Base-by-base conservation (phyloP, 1,140 invertebrate genomes). In the Drosophila sp. region DNA sequence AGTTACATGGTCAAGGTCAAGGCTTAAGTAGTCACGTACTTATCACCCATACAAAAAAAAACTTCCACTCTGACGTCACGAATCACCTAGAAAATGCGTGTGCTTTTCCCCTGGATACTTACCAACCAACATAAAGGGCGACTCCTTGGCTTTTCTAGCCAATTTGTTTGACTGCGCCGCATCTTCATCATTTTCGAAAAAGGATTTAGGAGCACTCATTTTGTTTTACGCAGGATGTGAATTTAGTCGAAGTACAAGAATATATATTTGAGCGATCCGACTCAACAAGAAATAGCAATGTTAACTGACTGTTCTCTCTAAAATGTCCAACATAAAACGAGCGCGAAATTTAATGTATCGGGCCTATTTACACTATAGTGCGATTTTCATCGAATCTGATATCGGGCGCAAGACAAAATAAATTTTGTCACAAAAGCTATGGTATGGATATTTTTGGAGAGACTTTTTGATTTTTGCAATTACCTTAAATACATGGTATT, bases 81-180 rank as follows among this genome's bases (percentile, higher is more conserved):
- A 40, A 29, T 23, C 29, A 56, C 32, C 47, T 11, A 61, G 11
- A n/a, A 30, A 56, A 76, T 27, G 54, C 60, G 25, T 55, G 56
- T 47, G 57, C 40, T 32, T 54, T 8, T 60, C 11, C 2, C 33
- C n/a, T 57, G 10, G 29, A 32, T 17, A 83, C 86, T 93, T 92
- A 95, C 95, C 95, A 74, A 95, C 93, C 61, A 94, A 92, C 93
- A 95, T 94, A 87, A 95, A 94, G 6, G 95, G 95, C 8, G 94
- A 94, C 74, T 95, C 95, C 82, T 95, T 94, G 5, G 94, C 93
- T 74, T 95, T 95, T 67, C 93, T 93, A 3, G 93, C 90, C n/a
- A 95, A 90, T 69, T 92, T 93, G 6, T 94, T 93, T 60, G 93
- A 92, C 78, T 93, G 93, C 79, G 94, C 94, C 33, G 93, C 69